Percentiles rank a stretch among this genome's conserved stretches.
These are phyloP conservation scores for Onychostoma macrolepis DNA, from an alignment of 2,113 vertebrate genomes.

Conservation along the genomic window DNA sequence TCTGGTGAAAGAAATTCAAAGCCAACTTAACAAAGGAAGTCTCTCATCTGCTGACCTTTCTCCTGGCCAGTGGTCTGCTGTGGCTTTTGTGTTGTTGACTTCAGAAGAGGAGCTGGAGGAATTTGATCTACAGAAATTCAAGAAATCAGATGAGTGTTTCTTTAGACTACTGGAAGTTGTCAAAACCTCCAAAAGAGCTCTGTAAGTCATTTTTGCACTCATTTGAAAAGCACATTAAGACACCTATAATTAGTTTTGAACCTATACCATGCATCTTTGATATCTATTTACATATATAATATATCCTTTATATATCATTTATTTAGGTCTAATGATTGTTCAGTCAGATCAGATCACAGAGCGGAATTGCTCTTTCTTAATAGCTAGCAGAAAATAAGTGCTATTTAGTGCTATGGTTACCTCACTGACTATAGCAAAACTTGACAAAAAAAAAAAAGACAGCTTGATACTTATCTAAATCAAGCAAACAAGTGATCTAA, in stretches of 20 bases:
- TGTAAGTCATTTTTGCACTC: conserved; percentile 27
- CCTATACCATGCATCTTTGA: not conserved
- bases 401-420: too few species aligned
- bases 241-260: not conserved
- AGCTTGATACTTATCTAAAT: too few species aligned
- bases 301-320: too few species aligned
- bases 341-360: too few species aligned
- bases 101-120: conserved; percentile 1
- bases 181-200: conserved; percentile 22
- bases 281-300: too few species aligned
- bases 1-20: conserved; percentile 45
- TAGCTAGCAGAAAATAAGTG: too few species aligned
- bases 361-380: too few species aligned
- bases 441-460: too few species aligned
- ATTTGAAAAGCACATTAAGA: not conserved
- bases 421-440: too few species aligned
- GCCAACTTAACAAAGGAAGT: not conserved
- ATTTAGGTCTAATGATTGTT: too few species aligned
- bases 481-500: too few species aligned
- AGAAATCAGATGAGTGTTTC: conserved; percentile 39
- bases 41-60: conserved; percentile 33
- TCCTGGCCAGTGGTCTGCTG: not conserved
- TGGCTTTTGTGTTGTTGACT: not conserved
- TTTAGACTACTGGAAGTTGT: not conserved
- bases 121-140: not conserved